A percentile compares a stretch with the other conserved stretches of the same genome.
Evolutionary conservation across 2,113 vertebrate genomes (phyloP).

Genomic region (Nipponia nippon): DNA sequence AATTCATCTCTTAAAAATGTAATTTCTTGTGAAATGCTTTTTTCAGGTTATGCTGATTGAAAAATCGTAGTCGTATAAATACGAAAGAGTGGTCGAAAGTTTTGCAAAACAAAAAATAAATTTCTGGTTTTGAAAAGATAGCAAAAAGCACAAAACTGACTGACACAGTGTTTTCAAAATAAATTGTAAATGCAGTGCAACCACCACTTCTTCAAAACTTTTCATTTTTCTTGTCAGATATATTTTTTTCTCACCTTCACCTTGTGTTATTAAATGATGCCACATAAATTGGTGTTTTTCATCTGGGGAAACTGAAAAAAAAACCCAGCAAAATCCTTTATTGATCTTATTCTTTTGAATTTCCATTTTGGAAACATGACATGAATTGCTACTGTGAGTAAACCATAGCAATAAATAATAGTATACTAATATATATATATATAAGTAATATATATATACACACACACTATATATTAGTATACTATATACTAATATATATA

Average conservation of each 20-base stretch:
- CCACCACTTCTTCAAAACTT: not conserved
- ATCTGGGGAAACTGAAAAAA: not conserved
- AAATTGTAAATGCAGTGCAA: not conserved
- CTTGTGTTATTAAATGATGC: not conserved
- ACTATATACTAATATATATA: too few species aligned
- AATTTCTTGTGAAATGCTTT: not conserved
- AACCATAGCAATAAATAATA: not conserved
- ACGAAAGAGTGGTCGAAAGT: not conserved
- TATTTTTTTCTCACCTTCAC: not conserved
- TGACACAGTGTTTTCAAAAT: not conserved
- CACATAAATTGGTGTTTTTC: not conserved
- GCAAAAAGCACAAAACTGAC: not conserved
- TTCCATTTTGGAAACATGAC: not conserved
- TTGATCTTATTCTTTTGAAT: not conserved
- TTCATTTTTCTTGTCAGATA: not conserved
- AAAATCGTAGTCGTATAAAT: not conserved
- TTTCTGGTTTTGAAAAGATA: not conserved
- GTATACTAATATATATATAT: too few species aligned
- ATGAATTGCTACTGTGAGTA: not conserved
- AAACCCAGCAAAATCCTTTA: not conserved
- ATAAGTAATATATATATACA: too few species aligned
- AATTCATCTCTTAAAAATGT: not conserved
- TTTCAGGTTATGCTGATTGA: not conserved
- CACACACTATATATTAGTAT: too few species aligned
- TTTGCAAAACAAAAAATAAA: not conserved